Evolutionary conservation across 2,888 invertebrate species (phyloP), one percentile per base, ranked within the genome.

Genomic region (Nebria brevicollis): DNA sequence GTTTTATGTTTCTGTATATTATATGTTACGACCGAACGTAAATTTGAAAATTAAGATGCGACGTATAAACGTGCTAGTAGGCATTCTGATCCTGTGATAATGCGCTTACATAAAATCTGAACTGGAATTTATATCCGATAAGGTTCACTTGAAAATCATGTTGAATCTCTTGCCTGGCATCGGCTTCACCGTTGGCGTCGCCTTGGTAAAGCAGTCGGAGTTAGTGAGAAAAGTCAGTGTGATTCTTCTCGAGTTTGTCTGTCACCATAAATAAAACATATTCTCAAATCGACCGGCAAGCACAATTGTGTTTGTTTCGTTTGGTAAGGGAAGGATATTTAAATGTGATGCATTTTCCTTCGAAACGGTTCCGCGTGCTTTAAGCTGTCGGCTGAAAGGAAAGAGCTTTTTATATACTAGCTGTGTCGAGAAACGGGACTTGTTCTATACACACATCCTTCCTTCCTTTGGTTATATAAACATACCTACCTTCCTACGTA

Each of bases 251-350:
- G 73, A 68, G 79, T 79, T 75, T 11, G 34, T 26, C 79, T 68
- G 66, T 34, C 74, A 72, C 70, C 72, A 80, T 80, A 80, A 80
- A 80, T 80, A 80, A 80, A 80, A 80, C 75, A 80, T 80, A 80
- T 80, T 80, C 75, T 68, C 72, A 80, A 80, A 80, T 80, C 80
- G 75, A 80, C 75, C 75, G 72, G 65, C 75, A 54, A 54, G 64
- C 75, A 80, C 65, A 79, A 79, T 79, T 79, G 79, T 80, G 80
- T 80, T 80, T 80, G 80, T 80, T 80, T 80, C 75, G 75, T 64
- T 80, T 66, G 77, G 68, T 80, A 80, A 80, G 65, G 34, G 70
- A 80, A 80, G 65, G 34, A 75, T 80, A 80, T 80, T 80, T 80
- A 80, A 80, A 80, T 80, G 72, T 65, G 80, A 75, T 80, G 75